These are phyloP conservation scores for Archaeoteleia sp. DNA, from an alignment of 2,888 invertebrate genomes.

Conservation along the genomic window DNA sequence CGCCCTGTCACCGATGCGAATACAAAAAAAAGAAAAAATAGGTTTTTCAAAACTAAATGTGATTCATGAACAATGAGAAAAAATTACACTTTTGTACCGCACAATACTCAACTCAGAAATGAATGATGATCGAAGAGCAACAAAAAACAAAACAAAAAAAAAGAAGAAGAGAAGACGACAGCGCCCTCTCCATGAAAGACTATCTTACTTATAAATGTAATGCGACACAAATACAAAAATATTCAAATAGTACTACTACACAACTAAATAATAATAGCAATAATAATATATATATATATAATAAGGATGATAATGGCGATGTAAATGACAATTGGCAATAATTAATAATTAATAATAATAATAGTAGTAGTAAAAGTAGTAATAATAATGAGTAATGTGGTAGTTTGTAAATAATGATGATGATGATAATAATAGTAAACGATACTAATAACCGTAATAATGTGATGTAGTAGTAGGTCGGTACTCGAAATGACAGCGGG, in stretches of 20 bases:
- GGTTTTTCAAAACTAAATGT: no score
- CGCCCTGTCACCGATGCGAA: constrained; percentile 40
- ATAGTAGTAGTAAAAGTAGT: constrained; percentile 34
- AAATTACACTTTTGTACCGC: no score
- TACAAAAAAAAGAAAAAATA: not conserved
- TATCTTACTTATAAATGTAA: constrained; percentile 41
- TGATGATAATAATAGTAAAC: no score
- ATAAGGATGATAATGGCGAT: constrained; percentile 25
- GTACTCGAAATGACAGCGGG: constrained; percentile 38
- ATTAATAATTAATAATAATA: constrained; percentile 32
- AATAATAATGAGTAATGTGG: constrained; percentile 40
- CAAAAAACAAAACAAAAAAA: no score
- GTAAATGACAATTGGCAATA: constrained; percentile 3
- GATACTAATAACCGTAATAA: constrained; percentile 31
- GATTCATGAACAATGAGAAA: no score
- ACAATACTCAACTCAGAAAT: no score
- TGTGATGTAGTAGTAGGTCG: constrained; percentile 16
- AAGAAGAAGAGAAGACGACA: constrained; percentile 3
- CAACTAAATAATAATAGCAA: constrained; percentile 49
- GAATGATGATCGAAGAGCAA: no score
- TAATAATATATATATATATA: constrained; percentile 38
- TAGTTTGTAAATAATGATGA: constrained; percentile 41
- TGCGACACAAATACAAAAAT: constrained; percentile 48
- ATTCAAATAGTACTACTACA: constrained; percentile 46
- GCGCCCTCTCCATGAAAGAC: constrained; percentile 9